Evolutionary conservation across 2,888 invertebrate genomes (phyloP), one percentile per base, ranked within the genome.

Genomic region (Teleiodes luculella): DNA sequence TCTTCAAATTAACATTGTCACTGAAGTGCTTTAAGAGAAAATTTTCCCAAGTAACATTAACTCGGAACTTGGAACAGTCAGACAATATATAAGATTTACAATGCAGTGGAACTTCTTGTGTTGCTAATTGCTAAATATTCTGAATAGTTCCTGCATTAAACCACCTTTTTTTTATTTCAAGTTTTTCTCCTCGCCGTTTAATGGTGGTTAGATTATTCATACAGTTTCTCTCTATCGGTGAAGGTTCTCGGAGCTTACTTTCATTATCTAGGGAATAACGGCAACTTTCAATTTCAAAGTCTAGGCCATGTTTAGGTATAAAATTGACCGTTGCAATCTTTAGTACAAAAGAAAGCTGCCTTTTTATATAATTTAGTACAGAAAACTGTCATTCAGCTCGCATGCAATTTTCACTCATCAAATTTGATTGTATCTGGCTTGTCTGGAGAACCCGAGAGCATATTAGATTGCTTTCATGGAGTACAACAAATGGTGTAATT

Each of bases 1-100:
- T 37, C 49, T 18, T 37, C 37, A 28, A 33, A 57, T 55, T 54
- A 57, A 58, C 54, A 57, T 56, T 58, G 54, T 61, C 52, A 53
- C 18, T 20, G n/a, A 59, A 46, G 54, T 49, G 48, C 51, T 48
- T 49, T 8, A 45, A 39, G 55, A 20, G 57, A 54, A 59, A 57
- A 45, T 55, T 36, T 51, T 53, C 57, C 52, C 55, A 52, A 16
- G 39, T 20, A 53, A 48, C 53, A 20, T 47, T 53, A 31, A 41
- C 39, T 39, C 14, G 30, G 28, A 48, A 39, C 47, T 37, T 48
- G 47, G 41, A 41, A 24, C 11, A 10, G 14, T 48, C 48, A 36
- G 33, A 48, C 35, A 49, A 28, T 30, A 30, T 16, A 18, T 13
- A 24, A 37, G 49, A 33, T 49, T 49, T 49, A 37, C 49, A 28